phyloP scores from a whole-genome alignment of 2,888 invertebrate genomes.

The Timema cristinae region DNA sequence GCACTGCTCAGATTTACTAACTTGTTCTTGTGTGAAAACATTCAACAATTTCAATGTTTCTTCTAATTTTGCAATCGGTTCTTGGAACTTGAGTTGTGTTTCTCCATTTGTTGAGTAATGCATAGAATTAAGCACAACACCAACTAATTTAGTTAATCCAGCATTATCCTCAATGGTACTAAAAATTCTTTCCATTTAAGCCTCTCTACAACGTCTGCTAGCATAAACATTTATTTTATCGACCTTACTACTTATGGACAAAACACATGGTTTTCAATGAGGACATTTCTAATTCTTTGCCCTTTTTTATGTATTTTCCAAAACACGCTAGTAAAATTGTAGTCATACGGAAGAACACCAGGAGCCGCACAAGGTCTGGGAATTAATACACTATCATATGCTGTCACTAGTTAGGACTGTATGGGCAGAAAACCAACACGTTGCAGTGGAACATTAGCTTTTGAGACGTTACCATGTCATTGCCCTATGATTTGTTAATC shows the following conservation, averaged over 20 bases:
- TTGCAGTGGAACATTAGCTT: not conserved
- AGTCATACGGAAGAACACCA: not conserved
- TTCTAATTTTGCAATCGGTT: too few relatives aligned
- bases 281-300: not conserved
- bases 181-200: not conserved
- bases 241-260: not conserved
- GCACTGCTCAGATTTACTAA: too few relatives aligned
- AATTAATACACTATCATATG: not conserved
- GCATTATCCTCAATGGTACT: not conserved
- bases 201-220: constrained; percentile 4
- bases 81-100: not conserved
- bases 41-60: too few relatives aligned
- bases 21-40: too few relatives aligned
- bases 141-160: not conserved
- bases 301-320: not conserved
- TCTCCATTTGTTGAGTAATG: not conserved
- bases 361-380: not conserved
- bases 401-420: not conserved
- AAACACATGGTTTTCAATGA: not conserved
- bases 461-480: not conserved
- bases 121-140: not conserved
- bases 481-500: not conserved
- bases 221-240: not conserved
- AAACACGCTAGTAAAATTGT: not conserved
- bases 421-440: not conserved